Base-by-base conservation (phyloP, 2,797 vertebrate genomes). In the Ctenopoma kingsleyae region DNA sequence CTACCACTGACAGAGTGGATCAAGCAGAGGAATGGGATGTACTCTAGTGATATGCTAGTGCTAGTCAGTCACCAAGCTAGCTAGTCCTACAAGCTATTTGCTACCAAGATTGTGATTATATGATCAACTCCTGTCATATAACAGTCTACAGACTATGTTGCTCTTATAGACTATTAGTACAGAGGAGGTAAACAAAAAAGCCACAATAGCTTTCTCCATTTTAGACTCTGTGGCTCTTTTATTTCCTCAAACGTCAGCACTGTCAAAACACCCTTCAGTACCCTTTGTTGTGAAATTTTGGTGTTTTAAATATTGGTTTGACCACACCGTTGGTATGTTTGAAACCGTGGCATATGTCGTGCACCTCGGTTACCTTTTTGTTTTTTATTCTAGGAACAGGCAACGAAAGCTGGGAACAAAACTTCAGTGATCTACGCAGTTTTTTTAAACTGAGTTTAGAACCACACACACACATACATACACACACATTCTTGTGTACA, bases 391-490 rank as follows among this genome's bases (percentile, higher is more conserved):
- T 54, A 99, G 98, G 92, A 99, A 98, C 95, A 97, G 98, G 95
- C 98, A 99, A 90, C 97, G 98, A 90, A 99, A 99, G 94, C 96
- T 99, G 81, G 98, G 98, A 84, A 97, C 98, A 43, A 99, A 99
- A 92, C 95, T 99, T 62, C 98, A 99, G 95, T 99, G 97, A 99
- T 87, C 53, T 61, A 30, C 63, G 54, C 70, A 69, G 71, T 82
- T 75, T 43, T 67, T 85, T 87, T 84, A 82, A 90, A 73, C 85
- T 80, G 54, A 47, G 4, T 83, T 67, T 81, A 86, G 87, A 80
- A 90, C 87, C 91, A 76, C 76, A 81, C 71, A 72, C 20, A 52
- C 51, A 58, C 50, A 78, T 41, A 55, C 81, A 71, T 59, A 78
- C 69, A 81, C 27, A 66, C 46, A 61, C 51, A 79, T 38, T 47